Percentiles rank a stretch among this genome's conserved stretches.
Evolutionary conservation across 2,797 vertebrate species (phyloP).

Genomic region (Amblyraja radiata): DNA sequence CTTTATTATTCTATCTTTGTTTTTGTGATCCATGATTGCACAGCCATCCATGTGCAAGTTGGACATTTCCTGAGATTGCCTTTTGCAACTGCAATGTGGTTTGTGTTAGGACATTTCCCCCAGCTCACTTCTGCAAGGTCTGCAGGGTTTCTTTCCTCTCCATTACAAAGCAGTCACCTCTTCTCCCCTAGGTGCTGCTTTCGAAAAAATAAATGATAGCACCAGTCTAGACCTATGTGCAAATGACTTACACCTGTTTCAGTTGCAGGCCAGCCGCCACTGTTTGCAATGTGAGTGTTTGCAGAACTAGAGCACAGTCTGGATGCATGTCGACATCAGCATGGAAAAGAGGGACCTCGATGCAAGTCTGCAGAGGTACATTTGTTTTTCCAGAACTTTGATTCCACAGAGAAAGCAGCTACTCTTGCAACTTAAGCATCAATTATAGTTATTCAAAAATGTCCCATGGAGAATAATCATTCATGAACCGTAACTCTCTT

Average conservation of each 20-base stretch:
- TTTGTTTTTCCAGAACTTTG: background rate
- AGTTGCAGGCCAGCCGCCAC: conserved; percentile 7
- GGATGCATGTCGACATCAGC: background rate
- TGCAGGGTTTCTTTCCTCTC: background rate
- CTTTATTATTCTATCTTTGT: background rate
- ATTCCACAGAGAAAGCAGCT: background rate
- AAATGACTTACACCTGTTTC: conserved; percentile 26
- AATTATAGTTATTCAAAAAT: background rate
- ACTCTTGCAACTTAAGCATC: background rate
- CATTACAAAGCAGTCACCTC: conserved; percentile 1
- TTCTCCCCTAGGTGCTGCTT: background rate
- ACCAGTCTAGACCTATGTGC: conserved; percentile 14
- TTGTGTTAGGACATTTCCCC: background rate
- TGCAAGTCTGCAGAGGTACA: background rate
- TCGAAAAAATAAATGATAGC: conserved; percentile 27
- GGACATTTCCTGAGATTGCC: background rate
- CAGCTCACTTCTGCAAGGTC: background rate
- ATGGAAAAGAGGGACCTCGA: background rate
- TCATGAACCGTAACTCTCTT: background rate
- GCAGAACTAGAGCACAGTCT: background rate
- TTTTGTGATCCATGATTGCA: background rate
- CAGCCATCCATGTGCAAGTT: background rate
- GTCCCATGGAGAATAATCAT: background rate
- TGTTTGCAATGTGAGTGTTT: conserved; percentile 33
- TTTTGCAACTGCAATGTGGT: conserved; percentile 18